A percentile compares a stretch with the other conserved stretches of the same genome.
Conservation (phyloP, 2,888 invertebrate species). For the Chorisops tibialis region DNA sequence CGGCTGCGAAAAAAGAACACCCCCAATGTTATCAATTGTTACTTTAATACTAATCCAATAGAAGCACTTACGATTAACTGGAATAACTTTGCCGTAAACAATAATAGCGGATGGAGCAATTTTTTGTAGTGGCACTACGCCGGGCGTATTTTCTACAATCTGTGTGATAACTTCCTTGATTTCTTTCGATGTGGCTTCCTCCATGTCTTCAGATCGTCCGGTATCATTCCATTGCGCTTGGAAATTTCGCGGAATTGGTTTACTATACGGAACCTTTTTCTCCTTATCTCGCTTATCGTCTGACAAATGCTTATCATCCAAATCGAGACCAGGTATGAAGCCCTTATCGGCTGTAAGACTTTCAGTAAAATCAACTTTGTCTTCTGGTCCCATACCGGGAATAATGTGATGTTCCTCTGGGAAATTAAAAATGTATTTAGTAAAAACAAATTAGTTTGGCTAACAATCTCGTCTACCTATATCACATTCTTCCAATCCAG, state of each 20-base stretch:
- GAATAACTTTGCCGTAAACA: conserved; percentile 77
- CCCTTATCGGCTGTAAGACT: conserved; percentile 59
- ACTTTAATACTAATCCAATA: not conserved
- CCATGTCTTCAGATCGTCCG: conserved; percentile 57
- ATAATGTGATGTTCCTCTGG: conserved; percentile 76
- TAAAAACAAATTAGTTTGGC: conserved; percentile 26
- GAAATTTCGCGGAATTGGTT: conserved; percentile 94
- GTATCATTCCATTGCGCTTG: conserved; percentile 96
- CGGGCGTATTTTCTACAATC: conserved; percentile 70
- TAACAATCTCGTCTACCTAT: conserved; percentile 52
- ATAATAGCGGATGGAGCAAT: conserved; percentile 77
- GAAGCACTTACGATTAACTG: conserved; percentile 62
- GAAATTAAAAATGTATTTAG: conserved; percentile 17
- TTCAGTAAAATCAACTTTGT: conserved; percentile 75
- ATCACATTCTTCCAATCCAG: conserved; percentile 69
- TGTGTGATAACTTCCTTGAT: conserved; percentile 67
- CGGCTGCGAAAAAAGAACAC: conserved; percentile 54
- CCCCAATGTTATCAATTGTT: conserved; percentile 2
- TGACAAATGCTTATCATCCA: conserved; percentile 63
- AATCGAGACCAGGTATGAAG: conserved; percentile 81
- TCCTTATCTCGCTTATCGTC: conserved; percentile 71
- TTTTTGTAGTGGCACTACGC: conserved; percentile 72
- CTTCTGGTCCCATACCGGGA: conserved; percentile 98
- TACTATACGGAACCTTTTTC: conserved; percentile 89
- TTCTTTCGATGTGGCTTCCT: conserved; percentile 52